These are phyloP conservation scores for Neomonachus schauinslandi DNA, from an alignment of 2,113 vertebrate species.

Conservation along the genomic window DNA sequence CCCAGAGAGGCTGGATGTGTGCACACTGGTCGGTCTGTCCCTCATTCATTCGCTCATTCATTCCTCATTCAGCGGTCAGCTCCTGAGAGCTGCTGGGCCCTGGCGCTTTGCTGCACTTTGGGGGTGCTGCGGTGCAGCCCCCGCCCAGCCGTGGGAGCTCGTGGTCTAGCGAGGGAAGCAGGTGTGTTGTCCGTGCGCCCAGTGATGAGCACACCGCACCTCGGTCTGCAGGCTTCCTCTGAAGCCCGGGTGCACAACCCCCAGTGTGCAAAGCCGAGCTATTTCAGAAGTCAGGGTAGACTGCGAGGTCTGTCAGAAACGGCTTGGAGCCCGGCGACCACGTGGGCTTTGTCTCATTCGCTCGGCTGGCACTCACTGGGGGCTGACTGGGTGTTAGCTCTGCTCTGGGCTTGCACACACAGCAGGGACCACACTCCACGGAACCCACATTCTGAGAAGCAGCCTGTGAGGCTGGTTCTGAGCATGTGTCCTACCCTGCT, in stretches of 20 bases:
- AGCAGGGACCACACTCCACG: background rate
- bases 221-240: no score
- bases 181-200: rapidly evolving
- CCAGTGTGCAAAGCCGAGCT: background rate
- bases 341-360: background rate
- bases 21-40: rapidly evolving
- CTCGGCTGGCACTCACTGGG: rapidly evolving
- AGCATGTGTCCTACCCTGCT: background rate
- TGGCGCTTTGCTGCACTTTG: rapidly evolving
- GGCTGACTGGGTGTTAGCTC: background rate
- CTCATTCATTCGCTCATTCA: background rate
- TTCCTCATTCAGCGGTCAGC: rapidly evolving
- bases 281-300: background rate
- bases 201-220: background rate
- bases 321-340: background rate
- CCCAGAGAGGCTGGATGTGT: rapidly evolving
- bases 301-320: rapidly evolving
- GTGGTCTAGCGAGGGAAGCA: rapidly evolving
- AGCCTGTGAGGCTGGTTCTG: background rate
- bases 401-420: background rate
- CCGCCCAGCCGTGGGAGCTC: no score
- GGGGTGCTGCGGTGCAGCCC: background rate
- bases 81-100: rapidly evolving
- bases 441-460: background rate
- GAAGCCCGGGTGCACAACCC: no score